These are phyloP conservation scores for Papilio elwesi DNA, from an alignment of 2,888 invertebrate species.

Conservation along the genomic window DNA sequence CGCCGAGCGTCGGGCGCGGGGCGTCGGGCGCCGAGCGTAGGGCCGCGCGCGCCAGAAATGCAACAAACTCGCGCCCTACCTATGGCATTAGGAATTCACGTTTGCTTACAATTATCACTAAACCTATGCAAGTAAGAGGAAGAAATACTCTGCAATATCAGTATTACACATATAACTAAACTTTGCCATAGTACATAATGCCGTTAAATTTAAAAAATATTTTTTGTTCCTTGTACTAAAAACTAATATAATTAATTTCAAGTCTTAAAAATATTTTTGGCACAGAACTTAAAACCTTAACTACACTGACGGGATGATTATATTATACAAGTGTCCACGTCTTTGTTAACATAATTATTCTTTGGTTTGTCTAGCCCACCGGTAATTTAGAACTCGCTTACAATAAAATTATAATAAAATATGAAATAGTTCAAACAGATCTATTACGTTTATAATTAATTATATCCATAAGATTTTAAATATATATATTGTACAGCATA, in stretches of 20 bases:
- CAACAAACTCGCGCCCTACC: slow-evolving; percentile 63
- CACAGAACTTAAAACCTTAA: slow-evolving; percentile 67
- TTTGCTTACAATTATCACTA: slow-evolving; percentile 63
- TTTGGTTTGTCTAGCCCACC: slow-evolving; percentile 84
- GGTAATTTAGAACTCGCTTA: slow-evolving; percentile 66
- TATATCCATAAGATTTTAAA: slow-evolving; percentile 45
- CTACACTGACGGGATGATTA: slow-evolving; percentile 65
- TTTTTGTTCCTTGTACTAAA: slow-evolving; percentile 55
- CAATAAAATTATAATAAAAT: slow-evolving; percentile 64
- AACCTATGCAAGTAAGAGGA: slow-evolving; percentile 58
- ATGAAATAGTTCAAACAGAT: slow-evolving; percentile 67
- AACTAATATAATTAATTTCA: slow-evolving; percentile 55
- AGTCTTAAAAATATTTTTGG: slow-evolving; percentile 72
- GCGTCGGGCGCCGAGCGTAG: too few relatives aligned
- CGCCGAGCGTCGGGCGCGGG: too few relatives aligned
- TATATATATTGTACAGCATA: slow-evolving; percentile 44
- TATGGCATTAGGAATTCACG: slow-evolving; percentile 83
- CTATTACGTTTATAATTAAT: slow-evolving; percentile 51
- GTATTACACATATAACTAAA: slow-evolving; percentile 70
- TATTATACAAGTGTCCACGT: slow-evolving; percentile 75
- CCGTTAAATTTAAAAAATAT: slow-evolving; percentile 70
- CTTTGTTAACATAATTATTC: slow-evolving; percentile 70
- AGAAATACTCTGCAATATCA: slow-evolving; percentile 69
- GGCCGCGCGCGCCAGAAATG: slow-evolving; percentile 56
- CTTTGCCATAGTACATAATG: slow-evolving; percentile 71